phyloP scores from a whole-genome alignment of 1,140 invertebrate genomes.

The Antheraea pernyi region DNA sequence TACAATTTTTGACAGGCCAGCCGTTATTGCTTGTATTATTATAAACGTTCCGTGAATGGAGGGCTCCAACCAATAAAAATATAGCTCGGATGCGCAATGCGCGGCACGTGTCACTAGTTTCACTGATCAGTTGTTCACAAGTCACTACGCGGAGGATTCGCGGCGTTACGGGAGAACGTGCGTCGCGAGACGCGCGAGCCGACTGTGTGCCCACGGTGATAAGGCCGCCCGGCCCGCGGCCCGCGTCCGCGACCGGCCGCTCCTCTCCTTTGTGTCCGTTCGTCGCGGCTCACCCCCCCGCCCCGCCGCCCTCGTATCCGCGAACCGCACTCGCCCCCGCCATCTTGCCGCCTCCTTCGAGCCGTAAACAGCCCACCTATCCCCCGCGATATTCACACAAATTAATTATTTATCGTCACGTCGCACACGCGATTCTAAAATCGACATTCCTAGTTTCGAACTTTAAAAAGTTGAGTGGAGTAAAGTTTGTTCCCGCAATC shows the following conservation, averaged over 20 bases:
- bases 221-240: conserved; percentile 59
- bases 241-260: conserved; percentile 58
- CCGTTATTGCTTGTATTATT: conserved; percentile 43
- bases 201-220: conserved; percentile 63
- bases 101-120: conserved; percentile 52
- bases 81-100: conserved; percentile 49
- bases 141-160: conserved; percentile 39
- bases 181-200: conserved; percentile 59
- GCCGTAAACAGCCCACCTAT: conserved; percentile 50
- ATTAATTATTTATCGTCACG: conserved; percentile 66
- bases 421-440: conserved; percentile 22
- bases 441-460: neutral
- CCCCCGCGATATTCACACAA: conserved; percentile 68
- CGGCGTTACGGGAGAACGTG: conserved; percentile 41
- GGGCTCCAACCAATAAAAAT: conserved; percentile 46
- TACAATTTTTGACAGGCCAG: conserved; percentile 67
- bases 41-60: conserved; percentile 39
- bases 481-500: conserved; percentile 24
- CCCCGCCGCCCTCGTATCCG: conserved; percentile 27
- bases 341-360: conserved; percentile 36
- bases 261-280: conserved; percentile 70
- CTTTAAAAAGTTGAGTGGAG: neutral
- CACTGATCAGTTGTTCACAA: conserved; percentile 58
- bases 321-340: conserved; percentile 20
- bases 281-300: conserved; percentile 35